phyloP scores from a whole-genome alignment of 1,140 invertebrate species.

The Trichonephila inaurata region DNA sequence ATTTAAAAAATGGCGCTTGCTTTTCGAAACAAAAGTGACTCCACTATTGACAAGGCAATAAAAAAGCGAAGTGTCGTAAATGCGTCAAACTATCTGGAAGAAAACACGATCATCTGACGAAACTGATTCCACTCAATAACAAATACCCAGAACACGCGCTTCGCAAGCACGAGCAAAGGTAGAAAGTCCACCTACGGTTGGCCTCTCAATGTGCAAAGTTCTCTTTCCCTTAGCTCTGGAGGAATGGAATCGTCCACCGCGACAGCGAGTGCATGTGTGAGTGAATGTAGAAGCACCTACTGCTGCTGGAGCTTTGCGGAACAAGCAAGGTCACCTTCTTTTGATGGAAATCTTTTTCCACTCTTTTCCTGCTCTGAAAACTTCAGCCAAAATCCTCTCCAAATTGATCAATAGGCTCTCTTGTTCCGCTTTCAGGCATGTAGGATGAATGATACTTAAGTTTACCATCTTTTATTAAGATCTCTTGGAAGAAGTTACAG shows the following conservation, averaged over 20 bases:
- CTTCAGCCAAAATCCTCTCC: background rate
- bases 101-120: background rate
- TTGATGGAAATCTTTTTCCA: constrained; percentile 29
- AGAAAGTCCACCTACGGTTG: constrained; percentile 14
- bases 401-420: constrained; percentile 35
- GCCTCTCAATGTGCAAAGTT: background rate
- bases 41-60: background rate
- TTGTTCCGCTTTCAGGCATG: constrained; percentile 9
- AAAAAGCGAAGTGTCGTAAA: background rate
- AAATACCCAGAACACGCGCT: constrained; percentile 13
- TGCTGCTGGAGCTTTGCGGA: background rate
- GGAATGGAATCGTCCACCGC: constrained; percentile 5
- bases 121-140: background rate
- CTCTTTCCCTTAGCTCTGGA: background rate
- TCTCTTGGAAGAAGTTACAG: background rate
- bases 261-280: constrained; percentile 7
- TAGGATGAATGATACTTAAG: constrained; percentile 22
- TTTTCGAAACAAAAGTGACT: background rate
- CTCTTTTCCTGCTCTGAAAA: background rate
- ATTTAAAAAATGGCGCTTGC: too few relatives aligned
- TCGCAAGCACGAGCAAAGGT: background rate
- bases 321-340: constrained; percentile 36
- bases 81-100: background rate
- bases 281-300: constrained; percentile 20
- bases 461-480: background rate